A percentile compares a stretch with the other conserved stretches of the same genome.
Conservation (phyloP, 2,797 vertebrate species). For the Nasua narica region DNA sequence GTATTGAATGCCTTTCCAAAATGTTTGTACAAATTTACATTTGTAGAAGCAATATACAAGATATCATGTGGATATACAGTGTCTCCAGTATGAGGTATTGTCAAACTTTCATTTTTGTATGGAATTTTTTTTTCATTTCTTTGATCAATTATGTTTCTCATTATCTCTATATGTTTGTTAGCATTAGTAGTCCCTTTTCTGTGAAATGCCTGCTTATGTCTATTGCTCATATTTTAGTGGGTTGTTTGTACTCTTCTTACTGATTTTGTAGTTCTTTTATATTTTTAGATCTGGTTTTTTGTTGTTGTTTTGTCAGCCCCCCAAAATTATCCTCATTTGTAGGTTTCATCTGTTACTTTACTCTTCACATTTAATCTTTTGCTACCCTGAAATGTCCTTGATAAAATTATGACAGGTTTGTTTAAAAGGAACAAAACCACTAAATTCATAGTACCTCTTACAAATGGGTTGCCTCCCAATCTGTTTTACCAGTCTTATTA, state of each 20-base stretch:
- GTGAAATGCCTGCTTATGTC: not conserved
- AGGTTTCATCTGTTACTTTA: not conserved
- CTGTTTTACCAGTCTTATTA: not conserved
- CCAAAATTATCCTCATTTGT: not conserved
- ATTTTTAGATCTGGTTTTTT: not conserved
- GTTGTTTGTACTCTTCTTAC: not conserved
- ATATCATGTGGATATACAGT: not conserved
- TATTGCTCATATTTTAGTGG: not conserved
- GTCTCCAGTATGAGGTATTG: not conserved
- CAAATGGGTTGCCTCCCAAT: not conserved
- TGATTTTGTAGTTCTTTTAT: not conserved
- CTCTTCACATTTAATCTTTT: not conserved
- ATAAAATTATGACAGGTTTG: not conserved
- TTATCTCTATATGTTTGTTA: not conserved
- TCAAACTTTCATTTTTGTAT: not conserved
- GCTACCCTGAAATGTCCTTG: not conserved
- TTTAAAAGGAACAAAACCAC: not conserved
- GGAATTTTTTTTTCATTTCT: not conserved
- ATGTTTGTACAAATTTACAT: not conserved
- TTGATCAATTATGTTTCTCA: not conserved
- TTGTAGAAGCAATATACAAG: not conserved
- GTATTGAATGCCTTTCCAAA: not conserved
- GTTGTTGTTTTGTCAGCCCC: not conserved
- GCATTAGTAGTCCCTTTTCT: not conserved
- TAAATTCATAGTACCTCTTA: not conserved